These are phyloP conservation scores for Pristionchus japonicus DNA, from an alignment of 2,888 invertebrate genomes.

Conservation along the genomic window DNA sequence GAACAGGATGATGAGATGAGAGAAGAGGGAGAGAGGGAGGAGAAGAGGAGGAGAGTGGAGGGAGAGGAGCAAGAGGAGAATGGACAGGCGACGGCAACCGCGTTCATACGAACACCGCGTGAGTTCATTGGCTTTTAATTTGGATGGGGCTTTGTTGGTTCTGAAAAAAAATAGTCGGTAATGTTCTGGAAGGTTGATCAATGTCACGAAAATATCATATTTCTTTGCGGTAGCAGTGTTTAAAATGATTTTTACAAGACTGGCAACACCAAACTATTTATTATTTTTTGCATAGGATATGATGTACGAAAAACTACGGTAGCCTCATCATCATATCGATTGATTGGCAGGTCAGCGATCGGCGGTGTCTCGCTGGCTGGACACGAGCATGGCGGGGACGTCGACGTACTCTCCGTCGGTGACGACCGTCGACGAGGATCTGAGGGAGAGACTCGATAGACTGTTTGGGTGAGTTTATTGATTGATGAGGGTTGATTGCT, in stretches of 20 bases:
- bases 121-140: background rate
- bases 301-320: background rate
- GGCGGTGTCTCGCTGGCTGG: background rate
- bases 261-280: too few species aligned
- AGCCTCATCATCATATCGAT: background rate
- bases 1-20: background rate
- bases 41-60: constrained; percentile 9
- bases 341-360: constrained; percentile 34
- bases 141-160: too few species aligned
- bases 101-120: background rate
- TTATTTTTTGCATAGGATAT: background rate
- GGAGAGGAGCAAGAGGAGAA: background rate
- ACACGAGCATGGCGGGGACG: background rate
- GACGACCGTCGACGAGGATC: background rate
- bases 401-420: background rate
- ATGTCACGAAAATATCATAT: too few species aligned
- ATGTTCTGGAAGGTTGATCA: too few species aligned
- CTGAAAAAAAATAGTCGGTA: too few species aligned
- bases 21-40: background rate
- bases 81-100: background rate
- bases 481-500: too few species aligned
- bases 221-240: too few species aligned
- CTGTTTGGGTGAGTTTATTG: background rate
- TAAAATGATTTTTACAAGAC: too few species aligned
- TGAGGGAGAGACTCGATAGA: constrained; percentile 2